phyloP scores from a whole-genome alignment of 2,888 invertebrate species.

The Agonum fuliginosum region DNA sequence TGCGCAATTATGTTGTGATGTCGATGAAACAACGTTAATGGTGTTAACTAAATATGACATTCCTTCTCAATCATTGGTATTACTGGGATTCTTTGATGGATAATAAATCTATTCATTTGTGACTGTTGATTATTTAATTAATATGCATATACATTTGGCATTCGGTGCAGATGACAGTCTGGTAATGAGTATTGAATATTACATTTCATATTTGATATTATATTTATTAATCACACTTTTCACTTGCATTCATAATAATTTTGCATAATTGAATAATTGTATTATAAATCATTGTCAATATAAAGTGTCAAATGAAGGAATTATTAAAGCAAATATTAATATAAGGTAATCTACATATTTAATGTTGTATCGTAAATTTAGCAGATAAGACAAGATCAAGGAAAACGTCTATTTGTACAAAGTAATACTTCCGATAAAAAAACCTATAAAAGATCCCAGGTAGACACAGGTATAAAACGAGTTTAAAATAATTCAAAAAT shows the following conservation, averaged over 20 bases:
- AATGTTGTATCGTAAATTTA: too few species aligned
- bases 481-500: too few species aligned
- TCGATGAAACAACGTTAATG: background rate
- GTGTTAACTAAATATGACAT: constrained; percentile 14
- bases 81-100: constrained; percentile 26
- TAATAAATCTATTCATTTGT: constrained; percentile 18
- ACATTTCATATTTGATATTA: constrained; percentile 15
- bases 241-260: constrained; percentile 9
- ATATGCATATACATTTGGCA: constrained; percentile 19
- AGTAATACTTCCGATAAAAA: too few species aligned
- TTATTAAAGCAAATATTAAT: too few species aligned
- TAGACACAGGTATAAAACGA: too few species aligned
- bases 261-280: background rate
- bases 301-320: background rate
- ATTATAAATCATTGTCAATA: background rate
- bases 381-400: too few species aligned
- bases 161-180: constrained; percentile 19
- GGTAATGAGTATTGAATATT: constrained; percentile 37
- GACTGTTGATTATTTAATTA: constrained; percentile 35
- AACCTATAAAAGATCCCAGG: too few species aligned
- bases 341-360: too few species aligned
- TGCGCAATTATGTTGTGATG: background rate
- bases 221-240: constrained; percentile 30
- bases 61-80: constrained; percentile 8
- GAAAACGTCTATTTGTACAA: too few species aligned